A percentile compares a stretch with the other conserved stretches of the same genome.
Evolutionary conservation across 2,888 invertebrate genomes (phyloP).

Genomic region (Apeira syringaria): DNA sequence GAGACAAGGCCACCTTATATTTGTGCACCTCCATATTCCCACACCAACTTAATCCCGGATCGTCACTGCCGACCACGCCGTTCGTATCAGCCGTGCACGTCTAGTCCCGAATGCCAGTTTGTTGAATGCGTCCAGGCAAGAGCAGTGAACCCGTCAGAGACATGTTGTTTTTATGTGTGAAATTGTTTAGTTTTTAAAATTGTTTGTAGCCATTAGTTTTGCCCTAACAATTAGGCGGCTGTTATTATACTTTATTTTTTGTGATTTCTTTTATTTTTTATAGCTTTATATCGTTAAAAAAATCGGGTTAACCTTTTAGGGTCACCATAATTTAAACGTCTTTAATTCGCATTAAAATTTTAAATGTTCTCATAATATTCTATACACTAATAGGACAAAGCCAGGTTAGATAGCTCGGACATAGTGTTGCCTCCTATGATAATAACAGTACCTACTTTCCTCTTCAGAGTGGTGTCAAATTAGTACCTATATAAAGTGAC

Average conservation of each 20-base stretch:
- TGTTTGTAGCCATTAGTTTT: conserved; percentile 24
- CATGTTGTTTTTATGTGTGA: conserved; percentile 42
- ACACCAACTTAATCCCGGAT: not conserved
- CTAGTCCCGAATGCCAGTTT: conserved; percentile 38
- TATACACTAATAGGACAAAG: too few species aligned
- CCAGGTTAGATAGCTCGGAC: too few species aligned
- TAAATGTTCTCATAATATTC: too few species aligned
- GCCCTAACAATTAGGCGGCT: conserved; percentile 53
- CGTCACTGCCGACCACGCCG: conserved; percentile 26
- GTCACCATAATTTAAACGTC: too few species aligned
- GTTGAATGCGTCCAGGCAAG: conserved; percentile 42
- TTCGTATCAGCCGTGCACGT: conserved; percentile 22
- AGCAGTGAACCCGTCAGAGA: conserved; percentile 25
- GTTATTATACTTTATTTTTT: conserved; percentile 40
- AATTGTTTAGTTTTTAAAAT: conserved; percentile 31
- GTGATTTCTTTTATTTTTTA: conserved; percentile 25
- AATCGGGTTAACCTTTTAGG: too few species aligned
- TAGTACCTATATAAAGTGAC: too few species aligned
- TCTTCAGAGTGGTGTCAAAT: too few species aligned
- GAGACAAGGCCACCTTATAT: not conserved
- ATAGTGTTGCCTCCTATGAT: too few species aligned
- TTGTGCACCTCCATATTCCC: not conserved
- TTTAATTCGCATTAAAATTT: too few species aligned
- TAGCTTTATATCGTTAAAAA: not conserved
- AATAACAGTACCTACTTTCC: too few species aligned